A percentile compares a stretch with the other conserved stretches of the same genome.
phyloP scores from a whole-genome alignment of 2,113 vertebrate species.

The Excalfactoria chinensis region DNA sequence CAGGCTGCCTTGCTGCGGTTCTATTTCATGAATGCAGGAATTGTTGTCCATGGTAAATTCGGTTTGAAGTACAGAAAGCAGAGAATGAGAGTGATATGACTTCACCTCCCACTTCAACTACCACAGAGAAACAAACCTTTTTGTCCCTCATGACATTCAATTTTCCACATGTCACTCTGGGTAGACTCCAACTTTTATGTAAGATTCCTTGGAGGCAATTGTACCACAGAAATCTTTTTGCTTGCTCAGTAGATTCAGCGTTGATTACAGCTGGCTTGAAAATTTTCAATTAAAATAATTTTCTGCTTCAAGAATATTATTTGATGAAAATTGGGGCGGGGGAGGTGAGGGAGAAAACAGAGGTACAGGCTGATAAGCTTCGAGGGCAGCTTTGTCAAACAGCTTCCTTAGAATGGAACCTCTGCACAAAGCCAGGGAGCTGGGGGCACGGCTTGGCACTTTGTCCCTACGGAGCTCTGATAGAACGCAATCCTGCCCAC shows the following conservation, averaged over 20 bases:
- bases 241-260: neutral
- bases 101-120: neutral
- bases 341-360: neutral
- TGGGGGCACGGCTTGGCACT: neutral
- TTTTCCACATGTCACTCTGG: neutral
- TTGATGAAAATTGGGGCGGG: neutral
- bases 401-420: neutral
- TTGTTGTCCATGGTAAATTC: neutral
- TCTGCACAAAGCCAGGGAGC: neutral
- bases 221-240: neutral
- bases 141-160: neutral
- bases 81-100: neutral
- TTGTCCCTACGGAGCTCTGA: neutral
- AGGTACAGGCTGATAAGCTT: neutral
- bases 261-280: neutral
- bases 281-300: neutral
- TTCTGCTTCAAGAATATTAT: neutral
- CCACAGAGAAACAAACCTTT: neutral
- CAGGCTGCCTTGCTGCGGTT: neutral
- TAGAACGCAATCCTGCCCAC: accelerated
- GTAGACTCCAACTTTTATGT: neutral
- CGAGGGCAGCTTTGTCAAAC: neutral
- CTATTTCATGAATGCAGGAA: neutral
- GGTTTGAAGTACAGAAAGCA: neutral
- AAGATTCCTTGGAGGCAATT: neutral